Evolutionary conservation across 2,113 vertebrate species (phyloP).

Genomic region (Ploceus nigricollis): DNA sequence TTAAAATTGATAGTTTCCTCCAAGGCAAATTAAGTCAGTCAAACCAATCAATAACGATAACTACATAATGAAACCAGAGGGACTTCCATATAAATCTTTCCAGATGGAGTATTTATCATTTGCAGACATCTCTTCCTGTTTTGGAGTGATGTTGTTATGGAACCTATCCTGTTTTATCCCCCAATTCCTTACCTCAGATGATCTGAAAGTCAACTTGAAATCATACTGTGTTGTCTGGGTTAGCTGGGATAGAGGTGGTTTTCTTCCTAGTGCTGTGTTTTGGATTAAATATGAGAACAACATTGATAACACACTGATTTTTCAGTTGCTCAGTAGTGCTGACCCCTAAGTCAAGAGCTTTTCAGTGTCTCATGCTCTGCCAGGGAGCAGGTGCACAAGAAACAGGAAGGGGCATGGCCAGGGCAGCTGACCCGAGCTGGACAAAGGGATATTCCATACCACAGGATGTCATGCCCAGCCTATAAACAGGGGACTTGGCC

Average conservation of each 20-base stretch:
- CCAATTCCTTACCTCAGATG: background rate
- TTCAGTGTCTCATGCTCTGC: background rate
- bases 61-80: background rate
- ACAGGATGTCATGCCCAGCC: rapidly evolving
- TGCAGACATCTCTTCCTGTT: background rate
- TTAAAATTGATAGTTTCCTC: slow-evolving; percentile 1
- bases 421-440: background rate
- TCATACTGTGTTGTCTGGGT: background rate
- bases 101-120: background rate
- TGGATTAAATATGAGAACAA: background rate
- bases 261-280: background rate
- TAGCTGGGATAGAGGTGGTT: background rate
- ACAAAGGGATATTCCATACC: background rate
- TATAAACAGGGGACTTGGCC: background rate
- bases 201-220: background rate
- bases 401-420: background rate
- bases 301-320: background rate
- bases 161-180: background rate
- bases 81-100: background rate
- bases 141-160: background rate
- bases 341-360: background rate
- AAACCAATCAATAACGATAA: slow-evolving; percentile 13
- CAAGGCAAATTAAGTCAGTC: slow-evolving; percentile 14
- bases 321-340: background rate
- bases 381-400: background rate